Base-by-base conservation (phyloP, 2,888 invertebrate species). In the Philhelius pedissequus region DNA sequence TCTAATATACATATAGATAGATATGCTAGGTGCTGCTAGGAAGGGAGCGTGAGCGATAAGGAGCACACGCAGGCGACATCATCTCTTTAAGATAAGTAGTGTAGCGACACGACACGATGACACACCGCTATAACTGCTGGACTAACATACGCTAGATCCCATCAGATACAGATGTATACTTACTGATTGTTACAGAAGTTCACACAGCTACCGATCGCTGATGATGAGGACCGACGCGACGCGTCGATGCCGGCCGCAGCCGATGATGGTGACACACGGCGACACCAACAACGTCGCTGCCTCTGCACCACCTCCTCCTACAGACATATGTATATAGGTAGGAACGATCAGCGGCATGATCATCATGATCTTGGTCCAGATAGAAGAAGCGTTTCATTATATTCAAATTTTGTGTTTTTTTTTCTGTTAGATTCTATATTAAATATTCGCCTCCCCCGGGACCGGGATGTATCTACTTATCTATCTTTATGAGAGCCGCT, bases 371-470 rank as follows among this genome's bases (percentile, higher is more conserved):
- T 32, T 64, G 68, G 66, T 56, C 56, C 54, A 62, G 73, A 77
- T 77, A 71, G 81, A 86, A 86, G 86, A 86, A 81, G 20, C 52
- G 45, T 77, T 77, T 86, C 84, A 84, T 84, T 84, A 66, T 77
- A 68, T 73, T 81, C 71, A 48, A 38, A 70, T 64, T 43, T 20
- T 70, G 15, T 73, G 18, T 62, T 27, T 50, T 38, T 45, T 30
- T 60, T 18, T 32, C n/a, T 64, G 32, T 45, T 50, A 1, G 15
- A 9, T 58, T 38, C 58, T 38, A 38, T 43, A 62, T 70, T 48
- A 60, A 80, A 80, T 43, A 60, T 71, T 66, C 76, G 56, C 73
- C 71, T 73, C 80, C 73, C 66, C 68, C 50, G 60, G 69, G 52
- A 73, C 68, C 56, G 60, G 69, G 60, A 73, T 68, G 35, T 71